phyloP scores from a whole-genome alignment of 1,140 invertebrate species.

The Drosophila baimaii region DNA sequence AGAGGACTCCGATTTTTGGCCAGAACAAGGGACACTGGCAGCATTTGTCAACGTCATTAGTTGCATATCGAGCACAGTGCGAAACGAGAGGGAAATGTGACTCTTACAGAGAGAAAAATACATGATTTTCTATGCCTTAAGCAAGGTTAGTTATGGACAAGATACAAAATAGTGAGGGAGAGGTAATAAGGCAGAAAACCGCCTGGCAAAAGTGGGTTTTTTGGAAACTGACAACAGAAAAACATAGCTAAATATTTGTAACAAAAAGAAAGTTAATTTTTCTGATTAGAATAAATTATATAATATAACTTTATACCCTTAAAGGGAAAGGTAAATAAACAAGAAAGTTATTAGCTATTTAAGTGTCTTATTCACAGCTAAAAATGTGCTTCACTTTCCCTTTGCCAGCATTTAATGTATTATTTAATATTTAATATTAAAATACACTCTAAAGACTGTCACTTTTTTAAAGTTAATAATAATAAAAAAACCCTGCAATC shows the following conservation, averaged over 20 bases:
- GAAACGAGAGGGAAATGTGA: neutral
- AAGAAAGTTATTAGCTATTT: neutral
- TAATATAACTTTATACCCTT: neutral
- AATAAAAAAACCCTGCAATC: neutral
- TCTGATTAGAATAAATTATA: neutral
- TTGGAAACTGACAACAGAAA: no score
- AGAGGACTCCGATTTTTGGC: constrained; percentile 18
- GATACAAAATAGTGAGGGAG: no score
- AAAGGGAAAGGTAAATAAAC: neutral
- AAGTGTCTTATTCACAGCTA: neutral
- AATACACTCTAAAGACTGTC: neutral
- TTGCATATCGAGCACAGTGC: constrained; percentile 14
- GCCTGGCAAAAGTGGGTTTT: no score
- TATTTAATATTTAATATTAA: neutral
- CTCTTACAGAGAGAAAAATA: neutral
- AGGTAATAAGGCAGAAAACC: no score
- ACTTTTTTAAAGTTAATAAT: neutral
- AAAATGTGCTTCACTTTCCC: no score
- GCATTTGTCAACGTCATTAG: constrained; percentile 52
- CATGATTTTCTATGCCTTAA: neutral
- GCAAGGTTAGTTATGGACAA: neutral
- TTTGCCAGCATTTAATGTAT: no score
- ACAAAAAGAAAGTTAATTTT: neutral
- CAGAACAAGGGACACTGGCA: constrained; percentile 1
- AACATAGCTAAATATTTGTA: neutral